Conservation (phyloP, 2,888 invertebrate species). For the Agapostemon virescens region DNA sequence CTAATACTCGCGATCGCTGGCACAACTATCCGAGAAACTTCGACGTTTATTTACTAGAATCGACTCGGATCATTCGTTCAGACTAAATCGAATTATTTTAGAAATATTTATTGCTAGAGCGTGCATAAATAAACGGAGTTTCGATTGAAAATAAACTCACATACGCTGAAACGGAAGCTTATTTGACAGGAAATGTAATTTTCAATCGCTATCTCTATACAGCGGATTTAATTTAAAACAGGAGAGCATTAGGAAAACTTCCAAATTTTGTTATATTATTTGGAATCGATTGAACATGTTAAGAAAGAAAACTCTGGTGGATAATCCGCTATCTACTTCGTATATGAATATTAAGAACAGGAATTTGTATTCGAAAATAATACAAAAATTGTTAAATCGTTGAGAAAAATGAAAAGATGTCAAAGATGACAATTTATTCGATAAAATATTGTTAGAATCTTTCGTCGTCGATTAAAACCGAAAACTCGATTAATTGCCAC, state of each 20-base stretch:
- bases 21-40: not conserved
- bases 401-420: too few relatives aligned
- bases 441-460: too few relatives aligned
- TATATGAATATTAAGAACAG: not conserved
- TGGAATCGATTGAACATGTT: too few relatives aligned
- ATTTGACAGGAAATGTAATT: not conserved
- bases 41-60: not conserved
- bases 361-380: not conserved
- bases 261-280: too few relatives aligned
- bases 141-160: not conserved
- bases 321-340: too few relatives aligned
- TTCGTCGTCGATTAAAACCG: too few relatives aligned
- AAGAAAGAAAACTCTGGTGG: too few relatives aligned
- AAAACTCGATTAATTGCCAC: not conserved
- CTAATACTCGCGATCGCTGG: not conserved
- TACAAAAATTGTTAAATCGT: not conserved
- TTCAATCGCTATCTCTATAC: too few relatives aligned
- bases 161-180: not conserved
- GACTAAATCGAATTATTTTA: not conserved
- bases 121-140: not conserved
- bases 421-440: too few relatives aligned
- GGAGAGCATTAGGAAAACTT: too few relatives aligned
- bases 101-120: not conserved
- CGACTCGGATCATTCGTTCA: not conserved
- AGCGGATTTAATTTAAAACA: too few relatives aligned